These are phyloP conservation scores for Drosophila quadrilineata DNA, from an alignment of 1,140 invertebrate genomes.

Conservation along the genomic window DNA sequence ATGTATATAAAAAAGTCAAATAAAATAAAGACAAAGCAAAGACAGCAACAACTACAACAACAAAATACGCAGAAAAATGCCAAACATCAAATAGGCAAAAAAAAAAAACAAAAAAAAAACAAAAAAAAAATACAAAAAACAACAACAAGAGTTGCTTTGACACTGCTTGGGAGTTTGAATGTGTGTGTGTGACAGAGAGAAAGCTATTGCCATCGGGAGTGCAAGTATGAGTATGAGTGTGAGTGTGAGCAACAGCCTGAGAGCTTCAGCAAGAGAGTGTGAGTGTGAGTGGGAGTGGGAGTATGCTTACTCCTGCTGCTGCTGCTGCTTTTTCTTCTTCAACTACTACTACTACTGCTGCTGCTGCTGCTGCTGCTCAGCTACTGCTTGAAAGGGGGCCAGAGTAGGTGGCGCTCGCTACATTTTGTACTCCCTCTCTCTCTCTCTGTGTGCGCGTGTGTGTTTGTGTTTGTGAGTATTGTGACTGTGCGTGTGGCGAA, in stretches of 20 bases:
- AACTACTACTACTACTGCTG: no score
- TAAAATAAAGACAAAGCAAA: slow-evolving; percentile 29
- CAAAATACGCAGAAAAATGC: slow-evolving; percentile 28
- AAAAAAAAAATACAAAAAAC: slow-evolving; percentile 12
- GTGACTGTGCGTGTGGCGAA: no score
- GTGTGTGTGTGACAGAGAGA: slow-evolving; percentile 22
- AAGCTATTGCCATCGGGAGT: no score
- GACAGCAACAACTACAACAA: neutral
- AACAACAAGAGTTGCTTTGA: slow-evolving; percentile 29
- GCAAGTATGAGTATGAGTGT: slow-evolving; percentile 23
- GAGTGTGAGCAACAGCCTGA: slow-evolving; percentile 15
- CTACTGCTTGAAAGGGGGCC: no score
- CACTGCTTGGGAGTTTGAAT: slow-evolving; percentile 33
- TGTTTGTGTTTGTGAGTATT: no score
- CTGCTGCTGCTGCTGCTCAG: no score
- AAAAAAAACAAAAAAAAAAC: slow-evolving; percentile 21
- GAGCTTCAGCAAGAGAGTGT: neutral
- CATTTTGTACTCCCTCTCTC: no score
- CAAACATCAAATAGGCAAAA: slow-evolving; percentile 33
- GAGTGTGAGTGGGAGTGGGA: neutral
- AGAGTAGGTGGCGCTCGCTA: no score
- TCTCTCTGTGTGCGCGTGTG: no score
- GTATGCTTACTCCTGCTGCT: no score
- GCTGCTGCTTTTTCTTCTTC: no score
- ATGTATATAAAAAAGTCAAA: slow-evolving; percentile 9